These are phyloP conservation scores for Tachina fera DNA, from an alignment of 2,888 invertebrate genomes.

Conservation along the genomic window DNA sequence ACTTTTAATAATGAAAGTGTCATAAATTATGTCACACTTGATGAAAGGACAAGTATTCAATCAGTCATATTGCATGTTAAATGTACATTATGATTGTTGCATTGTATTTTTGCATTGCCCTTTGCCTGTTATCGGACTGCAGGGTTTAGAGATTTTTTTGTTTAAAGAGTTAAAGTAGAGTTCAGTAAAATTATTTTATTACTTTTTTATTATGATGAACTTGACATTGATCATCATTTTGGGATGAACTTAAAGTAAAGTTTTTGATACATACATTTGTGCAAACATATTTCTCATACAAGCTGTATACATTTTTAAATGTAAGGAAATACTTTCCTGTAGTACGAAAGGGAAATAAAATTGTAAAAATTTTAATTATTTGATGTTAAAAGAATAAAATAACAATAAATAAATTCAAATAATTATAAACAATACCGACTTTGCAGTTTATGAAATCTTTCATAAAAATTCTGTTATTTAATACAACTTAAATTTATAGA, in stretches of 20 bases:
- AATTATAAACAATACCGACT: no score
- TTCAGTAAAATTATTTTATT: constrained; percentile 35
- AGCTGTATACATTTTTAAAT: no score
- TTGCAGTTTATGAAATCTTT: no score
- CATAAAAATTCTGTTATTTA: no score
- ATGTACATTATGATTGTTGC: constrained; percentile 14
- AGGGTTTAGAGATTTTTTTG: constrained; percentile 15
- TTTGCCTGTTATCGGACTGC: constrained; percentile 2
- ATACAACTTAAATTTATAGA: no score
- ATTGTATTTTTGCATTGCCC: constrained; percentile 12
- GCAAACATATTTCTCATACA: no score
- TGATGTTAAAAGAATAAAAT: no score
- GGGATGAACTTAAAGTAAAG: constrained; percentile 1
- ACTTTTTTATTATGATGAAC: constrained; percentile 52
- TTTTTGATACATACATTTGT: background rate
- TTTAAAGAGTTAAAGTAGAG: constrained; percentile 12
- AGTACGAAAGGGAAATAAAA: no score
- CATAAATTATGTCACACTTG: constrained; percentile 81
- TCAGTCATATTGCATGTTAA: constrained; percentile 65
- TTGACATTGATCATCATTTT: constrained; percentile 58
- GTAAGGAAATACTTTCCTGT: no score
- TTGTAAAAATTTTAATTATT: no score
- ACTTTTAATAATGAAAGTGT: constrained; percentile 80
- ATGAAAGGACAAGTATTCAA: constrained; percentile 77
- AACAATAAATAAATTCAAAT: no score